Evolutionary conservation across 2,888 invertebrate species (phyloP).

Genomic region (Cephalotes varians): DNA sequence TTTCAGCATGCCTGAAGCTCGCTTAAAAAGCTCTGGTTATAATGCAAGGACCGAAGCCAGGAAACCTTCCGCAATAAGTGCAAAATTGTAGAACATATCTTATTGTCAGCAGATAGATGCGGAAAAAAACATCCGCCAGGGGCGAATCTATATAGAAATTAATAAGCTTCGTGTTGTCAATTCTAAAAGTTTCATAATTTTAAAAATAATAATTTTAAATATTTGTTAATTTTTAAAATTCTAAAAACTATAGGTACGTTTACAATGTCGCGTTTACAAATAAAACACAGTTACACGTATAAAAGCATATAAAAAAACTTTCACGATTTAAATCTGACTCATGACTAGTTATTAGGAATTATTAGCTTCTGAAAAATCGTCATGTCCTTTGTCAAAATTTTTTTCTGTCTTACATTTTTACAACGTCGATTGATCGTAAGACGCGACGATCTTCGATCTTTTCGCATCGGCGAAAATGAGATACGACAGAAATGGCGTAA

Average conservation of each 20-base stretch:
- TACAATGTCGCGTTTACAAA: no score
- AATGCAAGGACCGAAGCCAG: conserved; percentile 3
- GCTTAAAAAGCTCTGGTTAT: conserved; percentile 32
- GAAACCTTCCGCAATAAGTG: conserved; percentile 11
- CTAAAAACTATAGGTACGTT: no score
- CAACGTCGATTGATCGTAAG: conserved; percentile 61
- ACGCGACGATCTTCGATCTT: conserved; percentile 63
- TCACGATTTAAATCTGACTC: not conserved
- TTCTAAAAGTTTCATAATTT: not conserved
- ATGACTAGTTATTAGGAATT: not conserved
- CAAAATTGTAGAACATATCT: not conserved
- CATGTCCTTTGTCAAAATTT: not conserved
- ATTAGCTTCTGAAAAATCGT: not conserved
- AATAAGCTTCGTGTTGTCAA: not conserved
- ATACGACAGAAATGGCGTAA: conserved; percentile 35
- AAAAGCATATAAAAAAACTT: not conserved
- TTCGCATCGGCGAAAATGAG: conserved; percentile 53
- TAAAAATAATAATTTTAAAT: conserved; percentile 12
- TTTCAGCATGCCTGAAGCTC: conserved; percentile 27
- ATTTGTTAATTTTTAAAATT: not conserved
- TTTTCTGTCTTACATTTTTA: not conserved
- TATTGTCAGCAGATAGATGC: not conserved
- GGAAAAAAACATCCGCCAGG: not conserved
- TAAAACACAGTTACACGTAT: no score
- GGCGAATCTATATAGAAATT: not conserved